A percentile compares a stretch with the other conserved stretches of the same genome.
phyloP scores from a whole-genome alignment of 2,113 vertebrate genomes.

The Fregetta grallaria region DNA sequence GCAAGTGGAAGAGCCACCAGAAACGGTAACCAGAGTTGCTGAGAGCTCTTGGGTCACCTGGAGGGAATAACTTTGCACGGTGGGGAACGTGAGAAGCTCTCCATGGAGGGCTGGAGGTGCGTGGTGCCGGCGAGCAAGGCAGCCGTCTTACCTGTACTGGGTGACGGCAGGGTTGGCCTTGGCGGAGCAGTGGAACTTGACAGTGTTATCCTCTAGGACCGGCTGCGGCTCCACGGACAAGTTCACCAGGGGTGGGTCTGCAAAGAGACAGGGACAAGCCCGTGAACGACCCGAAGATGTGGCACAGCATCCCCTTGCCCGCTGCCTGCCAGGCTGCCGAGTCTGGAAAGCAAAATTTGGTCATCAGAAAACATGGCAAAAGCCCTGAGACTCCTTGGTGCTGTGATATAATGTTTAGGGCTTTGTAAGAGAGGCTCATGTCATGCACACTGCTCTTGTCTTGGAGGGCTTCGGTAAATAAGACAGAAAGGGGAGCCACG shows the following conservation, averaged over 20 bases:
- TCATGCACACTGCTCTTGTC: accelerated
- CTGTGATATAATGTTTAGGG: accelerated
- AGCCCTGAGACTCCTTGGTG: not conserved
- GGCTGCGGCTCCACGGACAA: slow-evolving; percentile 95
- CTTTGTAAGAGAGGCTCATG: not conserved
- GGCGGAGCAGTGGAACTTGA: slow-evolving; percentile 94
- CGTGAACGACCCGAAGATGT: accelerated
- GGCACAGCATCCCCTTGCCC: accelerated
- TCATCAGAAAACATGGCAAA: accelerated
- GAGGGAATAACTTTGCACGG: not conserved
- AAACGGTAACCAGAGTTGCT: not conserved
- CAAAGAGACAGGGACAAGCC: not conserved
- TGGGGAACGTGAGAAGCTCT: not conserved
- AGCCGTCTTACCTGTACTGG: slow-evolving; percentile 86
- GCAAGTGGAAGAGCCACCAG: not conserved
- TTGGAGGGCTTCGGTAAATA: not conserved
- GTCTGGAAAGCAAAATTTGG: not conserved
- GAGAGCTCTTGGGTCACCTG: not conserved
- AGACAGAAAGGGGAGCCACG: not conserved
- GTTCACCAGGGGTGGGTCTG: slow-evolving; percentile 95
- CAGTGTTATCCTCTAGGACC: slow-evolving; percentile 89
- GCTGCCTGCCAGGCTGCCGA: not conserved
- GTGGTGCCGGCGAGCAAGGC: accelerated
- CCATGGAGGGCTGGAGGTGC: not conserved
- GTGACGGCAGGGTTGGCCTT: slow-evolving; percentile 97